Conservation (phyloP, 2,888 invertebrate species). For the Oxystoma pomonae region DNA sequence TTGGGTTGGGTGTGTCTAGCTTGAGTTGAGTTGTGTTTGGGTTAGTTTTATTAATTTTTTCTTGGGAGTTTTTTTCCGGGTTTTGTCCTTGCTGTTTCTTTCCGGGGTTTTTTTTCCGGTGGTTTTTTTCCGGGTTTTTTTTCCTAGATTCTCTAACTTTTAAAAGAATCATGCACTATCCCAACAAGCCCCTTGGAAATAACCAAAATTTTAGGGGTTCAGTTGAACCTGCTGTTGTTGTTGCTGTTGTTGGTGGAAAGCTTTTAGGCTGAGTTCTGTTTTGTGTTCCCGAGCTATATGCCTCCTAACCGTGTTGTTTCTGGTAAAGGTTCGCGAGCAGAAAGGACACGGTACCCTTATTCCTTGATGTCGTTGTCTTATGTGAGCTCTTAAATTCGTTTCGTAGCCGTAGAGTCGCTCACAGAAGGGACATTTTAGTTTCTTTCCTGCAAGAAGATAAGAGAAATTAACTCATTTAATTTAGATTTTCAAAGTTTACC, state of each 20-base stretch:
- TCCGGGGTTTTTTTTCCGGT: background rate
- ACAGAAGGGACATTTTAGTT: constrained; percentile 89
- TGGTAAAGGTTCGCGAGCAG: constrained; percentile 85
- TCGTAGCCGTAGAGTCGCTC: constrained; percentile 90
- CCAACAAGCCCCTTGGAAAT: constrained; percentile 10
- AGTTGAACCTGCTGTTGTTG: constrained; percentile 48
- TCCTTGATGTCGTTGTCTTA: constrained; percentile 87
- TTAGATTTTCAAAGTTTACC: too few relatives aligned
- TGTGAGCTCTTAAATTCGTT: constrained; percentile 88
- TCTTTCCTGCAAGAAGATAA: constrained; percentile 65
- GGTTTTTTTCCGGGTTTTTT: too few relatives aligned
- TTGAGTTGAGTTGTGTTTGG: too few relatives aligned
- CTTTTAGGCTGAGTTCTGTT: constrained; percentile 56
- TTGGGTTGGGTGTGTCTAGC: too few relatives aligned
- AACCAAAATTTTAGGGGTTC: constrained; percentile 18
- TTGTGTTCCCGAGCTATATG: constrained; percentile 90
- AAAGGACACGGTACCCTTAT: constrained; percentile 89
- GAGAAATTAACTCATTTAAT: too few relatives aligned
- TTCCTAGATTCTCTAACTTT: too few relatives aligned
- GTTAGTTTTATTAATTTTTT: too few relatives aligned
- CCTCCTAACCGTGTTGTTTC: constrained; percentile 87
- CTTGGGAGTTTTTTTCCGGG: too few relatives aligned
- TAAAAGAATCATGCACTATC: too few relatives aligned
- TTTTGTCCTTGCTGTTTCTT: too few relatives aligned
- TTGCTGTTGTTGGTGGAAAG: constrained; percentile 48